Evolutionary conservation across 2,113 vertebrate genomes (phyloP), one percentile per base, ranked within the genome.

Genomic region (Scomber colias): DNA sequence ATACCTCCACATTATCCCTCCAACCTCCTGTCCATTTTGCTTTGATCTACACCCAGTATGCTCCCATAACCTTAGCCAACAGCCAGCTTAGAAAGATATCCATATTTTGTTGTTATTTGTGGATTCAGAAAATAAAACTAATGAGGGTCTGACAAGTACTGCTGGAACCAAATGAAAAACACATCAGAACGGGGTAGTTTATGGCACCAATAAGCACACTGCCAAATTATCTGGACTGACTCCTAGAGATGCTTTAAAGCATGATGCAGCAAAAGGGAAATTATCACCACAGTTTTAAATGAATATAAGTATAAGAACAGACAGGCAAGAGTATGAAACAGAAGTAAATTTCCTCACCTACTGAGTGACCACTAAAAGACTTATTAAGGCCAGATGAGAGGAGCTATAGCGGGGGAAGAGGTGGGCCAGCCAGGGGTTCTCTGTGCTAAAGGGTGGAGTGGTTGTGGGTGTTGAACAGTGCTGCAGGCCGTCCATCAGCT

Each of bases 401-500:
- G 16, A 62, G 62, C 40, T 59, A 66, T 48, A 49, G 50, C 12
- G 5, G 24, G 59, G 50, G 31, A 59, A 68, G 60, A 73, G 48
- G 50, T 46, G 17, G 65, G 46, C 62, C 27, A 27, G 53, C 1
- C 48, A 57, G 65, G 45, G 73, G 71, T 70, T 63, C 13, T 62
- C 5, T 44, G 30, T 64, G 70, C 48, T 63, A 16, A 63, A 81
- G 81, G 86, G 68, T 77, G 57, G 56, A 83, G 85, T 63, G 59
- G 59, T 35, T 71, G 81, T 79, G 83, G 71, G 62, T 78, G 79
- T 71, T 62, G 79, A 84, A 84, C 82, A 61, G 75, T 12, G 17
- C 71, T 60, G 82, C 75, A 69, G 81, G 85, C 79, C 57, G 83
- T 91, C 89, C 82, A 91, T 94, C 92, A 94, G 90, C 84, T 81